phyloP scores from a whole-genome alignment of 1,140 invertebrate species.

The Diuraphis noxia region DNA sequence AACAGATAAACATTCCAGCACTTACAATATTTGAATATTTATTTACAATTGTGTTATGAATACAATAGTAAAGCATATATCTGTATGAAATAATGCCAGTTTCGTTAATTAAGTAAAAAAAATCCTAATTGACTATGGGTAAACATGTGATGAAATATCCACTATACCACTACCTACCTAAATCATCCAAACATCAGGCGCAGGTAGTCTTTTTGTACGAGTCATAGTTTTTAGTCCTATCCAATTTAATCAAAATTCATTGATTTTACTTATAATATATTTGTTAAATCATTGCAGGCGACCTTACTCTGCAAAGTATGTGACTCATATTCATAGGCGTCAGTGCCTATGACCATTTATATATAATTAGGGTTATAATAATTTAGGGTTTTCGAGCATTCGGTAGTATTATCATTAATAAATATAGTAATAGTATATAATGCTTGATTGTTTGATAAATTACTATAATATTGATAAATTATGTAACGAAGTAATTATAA shows the following conservation, averaged over 20 bases:
- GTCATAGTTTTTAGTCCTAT: too few species aligned
- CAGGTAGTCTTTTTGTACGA: background rate
- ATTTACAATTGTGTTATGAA: background rate
- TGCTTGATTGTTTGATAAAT: background rate
- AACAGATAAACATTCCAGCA: background rate
- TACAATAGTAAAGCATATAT: background rate
- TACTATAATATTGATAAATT: constrained; percentile 1
- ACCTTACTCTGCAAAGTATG: background rate
- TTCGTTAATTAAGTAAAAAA: background rate
- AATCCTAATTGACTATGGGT: background rate
- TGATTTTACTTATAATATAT: background rate
- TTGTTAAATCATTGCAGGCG: background rate
- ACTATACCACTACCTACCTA: background rate
- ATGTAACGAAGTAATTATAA: background rate
- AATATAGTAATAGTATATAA: background rate
- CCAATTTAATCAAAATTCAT: background rate
- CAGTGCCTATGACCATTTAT: background rate
- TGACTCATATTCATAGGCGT: background rate
- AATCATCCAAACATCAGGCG: background rate
- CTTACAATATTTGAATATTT: background rate
- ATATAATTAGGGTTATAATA: too few species aligned
- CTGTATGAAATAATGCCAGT: background rate
- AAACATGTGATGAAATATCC: background rate
- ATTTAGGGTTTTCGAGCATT: background rate
- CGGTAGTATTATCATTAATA: background rate